Percentiles rank a stretch among this genome's conserved stretches.
These are phyloP conservation scores for Brachyrhaphis roseni DNA, from an alignment of 2,797 vertebrate genomes.

Conservation along the genomic window DNA sequence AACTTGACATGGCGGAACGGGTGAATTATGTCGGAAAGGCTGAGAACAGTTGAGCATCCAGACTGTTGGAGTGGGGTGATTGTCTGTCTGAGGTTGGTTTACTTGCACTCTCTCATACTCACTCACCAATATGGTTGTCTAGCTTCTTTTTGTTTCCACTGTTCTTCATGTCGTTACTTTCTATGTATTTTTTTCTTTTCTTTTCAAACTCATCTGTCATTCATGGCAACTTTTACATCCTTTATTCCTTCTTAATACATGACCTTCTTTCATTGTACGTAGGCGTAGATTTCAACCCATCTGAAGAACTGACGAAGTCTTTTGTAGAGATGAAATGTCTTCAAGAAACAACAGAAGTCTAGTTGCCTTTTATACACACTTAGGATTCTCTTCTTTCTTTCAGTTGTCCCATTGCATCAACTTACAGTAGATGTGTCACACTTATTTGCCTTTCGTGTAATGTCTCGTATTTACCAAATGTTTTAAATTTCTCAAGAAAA, in stretches of 20 bases:
- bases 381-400: not conserved
- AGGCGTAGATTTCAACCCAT: not conserved
- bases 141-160: conserved; percentile 43
- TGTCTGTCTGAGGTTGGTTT: conserved; percentile 54
- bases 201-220: conserved; percentile 65
- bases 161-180: conserved; percentile 61
- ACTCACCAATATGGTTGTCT: conserved; percentile 31
- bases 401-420: conserved; percentile 43
- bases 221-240: conserved; percentile 56
- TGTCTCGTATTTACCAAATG: conserved; percentile 16
- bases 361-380: not conserved
- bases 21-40: conserved; percentile 77
- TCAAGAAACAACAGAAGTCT: not conserved
- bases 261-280: conserved; percentile 28
- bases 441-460: conserved; percentile 52
- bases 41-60: conserved; percentile 77
- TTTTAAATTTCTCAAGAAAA: conserved; percentile 17
- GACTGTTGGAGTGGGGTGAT: conserved; percentile 61
- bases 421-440: conserved; percentile 49
- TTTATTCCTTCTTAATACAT: conserved; percentile 46
- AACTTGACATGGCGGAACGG: conserved; percentile 75
- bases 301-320: not conserved
- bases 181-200: not conserved
- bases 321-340: not conserved
- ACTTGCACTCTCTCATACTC: conserved; percentile 4